These are phyloP conservation scores for Caenorhabditis angaria DNA, from an alignment of 2,888 invertebrate species.

Conservation along the genomic window DNA sequence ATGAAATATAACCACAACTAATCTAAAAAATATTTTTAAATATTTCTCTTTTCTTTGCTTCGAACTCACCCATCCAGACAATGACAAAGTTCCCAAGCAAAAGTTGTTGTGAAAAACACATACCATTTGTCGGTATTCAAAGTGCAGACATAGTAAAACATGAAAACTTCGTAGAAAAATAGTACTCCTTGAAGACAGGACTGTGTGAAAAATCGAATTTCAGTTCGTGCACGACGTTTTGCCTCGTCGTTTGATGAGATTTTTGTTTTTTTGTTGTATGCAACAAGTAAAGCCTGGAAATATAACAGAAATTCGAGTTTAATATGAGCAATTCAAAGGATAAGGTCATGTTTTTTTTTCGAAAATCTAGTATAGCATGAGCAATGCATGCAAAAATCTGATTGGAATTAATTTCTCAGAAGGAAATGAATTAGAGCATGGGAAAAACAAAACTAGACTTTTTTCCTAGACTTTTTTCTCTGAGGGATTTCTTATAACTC, in stretches of 20 bases:
- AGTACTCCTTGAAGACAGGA: constrained; percentile 46
- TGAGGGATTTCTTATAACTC: neutral
- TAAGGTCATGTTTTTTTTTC: too few species aligned
- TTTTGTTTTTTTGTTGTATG: constrained; percentile 30
- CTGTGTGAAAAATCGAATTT: constrained; percentile 51
- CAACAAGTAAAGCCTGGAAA: constrained; percentile 28
- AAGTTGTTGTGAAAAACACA: constrained; percentile 42
- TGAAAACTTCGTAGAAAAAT: constrained; percentile 54
- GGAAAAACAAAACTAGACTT: too few species aligned
- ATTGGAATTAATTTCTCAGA: neutral
- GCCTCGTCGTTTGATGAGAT: constrained; percentile 21
- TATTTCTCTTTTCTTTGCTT: neutral
- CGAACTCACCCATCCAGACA: constrained; percentile 48
- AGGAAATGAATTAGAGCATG: too few species aligned
- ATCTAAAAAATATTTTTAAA: constrained; percentile 21
- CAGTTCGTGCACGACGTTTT: constrained; percentile 27
- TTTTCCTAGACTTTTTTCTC: too few species aligned
- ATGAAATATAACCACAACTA: constrained; percentile 47
- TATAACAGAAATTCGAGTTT: constrained; percentile 1
- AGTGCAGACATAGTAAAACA: constrained; percentile 47
- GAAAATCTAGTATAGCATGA: too few species aligned
- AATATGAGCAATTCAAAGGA: neutral
- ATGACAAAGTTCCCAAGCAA: constrained; percentile 41
- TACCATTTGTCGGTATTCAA: constrained; percentile 38
- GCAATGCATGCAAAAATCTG: neutral